These are phyloP conservation scores for Tragelaphus strepsiceros DNA, from an alignment of 2,113 vertebrate genomes.

Conservation along the genomic window DNA sequence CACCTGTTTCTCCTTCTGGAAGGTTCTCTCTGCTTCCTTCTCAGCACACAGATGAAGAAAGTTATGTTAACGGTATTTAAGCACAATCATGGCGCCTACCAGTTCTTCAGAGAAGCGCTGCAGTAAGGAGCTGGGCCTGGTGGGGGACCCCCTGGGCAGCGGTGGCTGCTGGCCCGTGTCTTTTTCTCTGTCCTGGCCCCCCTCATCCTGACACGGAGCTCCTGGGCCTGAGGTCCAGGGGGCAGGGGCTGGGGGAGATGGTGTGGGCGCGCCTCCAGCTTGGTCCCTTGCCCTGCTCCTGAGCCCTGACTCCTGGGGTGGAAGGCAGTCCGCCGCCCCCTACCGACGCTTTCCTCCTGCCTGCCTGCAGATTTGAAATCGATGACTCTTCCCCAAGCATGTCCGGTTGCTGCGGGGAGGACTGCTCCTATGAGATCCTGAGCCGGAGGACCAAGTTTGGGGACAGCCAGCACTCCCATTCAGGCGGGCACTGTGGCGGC, in stretches of 20 bases:
- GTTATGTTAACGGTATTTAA: constrained; percentile 97
- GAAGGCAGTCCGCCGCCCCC: neutral
- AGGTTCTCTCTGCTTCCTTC: neutral
- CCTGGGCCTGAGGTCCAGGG: neutral
- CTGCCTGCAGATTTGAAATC: constrained; percentile 87
- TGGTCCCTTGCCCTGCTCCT: neutral
- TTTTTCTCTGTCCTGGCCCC: neutral
- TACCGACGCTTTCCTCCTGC: neutral
- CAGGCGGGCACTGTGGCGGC: constrained; percentile 88
- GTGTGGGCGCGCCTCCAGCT: neutral
- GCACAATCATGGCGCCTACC: constrained; percentile 94
- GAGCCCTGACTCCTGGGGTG: neutral
- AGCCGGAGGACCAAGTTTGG: constrained; percentile 93
- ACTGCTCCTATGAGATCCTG: constrained; percentile 93
- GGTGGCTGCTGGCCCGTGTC: neutral
- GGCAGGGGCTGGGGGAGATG: neutral
- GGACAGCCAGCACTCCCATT: constrained; percentile 87
- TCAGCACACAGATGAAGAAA: constrained; percentile 96
- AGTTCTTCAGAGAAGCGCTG: constrained; percentile 95
- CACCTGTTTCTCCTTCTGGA: neutral
- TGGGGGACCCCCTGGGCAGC: neutral
- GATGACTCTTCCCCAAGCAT: constrained; percentile 92
- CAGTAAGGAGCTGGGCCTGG: constrained; percentile 85
- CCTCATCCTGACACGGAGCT: neutral
- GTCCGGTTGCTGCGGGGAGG: constrained; percentile 92